Evolutionary conservation across 1,140 invertebrate species (phyloP), one percentile per base, ranked within the genome.

Genomic region (Plectrocnemia conspersa): DNA sequence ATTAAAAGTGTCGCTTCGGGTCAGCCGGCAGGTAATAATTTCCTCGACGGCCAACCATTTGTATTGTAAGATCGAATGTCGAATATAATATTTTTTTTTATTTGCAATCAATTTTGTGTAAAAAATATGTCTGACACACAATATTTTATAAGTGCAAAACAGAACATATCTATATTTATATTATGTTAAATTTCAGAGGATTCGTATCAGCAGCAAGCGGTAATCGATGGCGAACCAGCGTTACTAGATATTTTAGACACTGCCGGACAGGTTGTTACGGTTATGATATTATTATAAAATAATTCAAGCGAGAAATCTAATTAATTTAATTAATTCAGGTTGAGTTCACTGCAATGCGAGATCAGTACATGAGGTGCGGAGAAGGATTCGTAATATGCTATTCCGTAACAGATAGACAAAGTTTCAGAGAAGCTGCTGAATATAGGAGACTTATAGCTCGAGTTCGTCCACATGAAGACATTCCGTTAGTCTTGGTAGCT

Each of bases 151-250:
- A n/a, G n/a, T n/a, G n/a, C n/a, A n/a, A n/a, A n/a, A n/a, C n/a
- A n/a, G n/a, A n/a, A n/a, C n/a, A n/a, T n/a, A n/a, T n/a, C n/a
- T n/a, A n/a, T n/a, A n/a, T n/a, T n/a, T n/a, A n/a, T n/a, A n/a
- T n/a, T n/a, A n/a, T 55, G 63, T 62, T 52, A 48, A 54, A 63
- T 79, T 81, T 21, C 76, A 93, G 93, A 98, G 84, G 94, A 98
- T 76, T 98, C 93, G 1, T 98, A 98, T 77, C 85, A 96, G 64
- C 95, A 98, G 71, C 94, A 99, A 81, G 96, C 97, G 40, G 94
- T 99, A 22, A 99, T 99, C 64, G 97, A 99, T 79, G 95, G 94
- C 1, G 97, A 99, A 75, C 96, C 96, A 64, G 97, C 96, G 66
- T 75, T 98, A 24, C 79, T 99, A 64, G 97, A 99, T 70, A 99